Percentiles rank a stretch among this genome's conserved stretches.
Evolutionary conservation across 2,113 vertebrate genomes (phyloP).

Genomic region (Nyctereutes procyonoides): DNA sequence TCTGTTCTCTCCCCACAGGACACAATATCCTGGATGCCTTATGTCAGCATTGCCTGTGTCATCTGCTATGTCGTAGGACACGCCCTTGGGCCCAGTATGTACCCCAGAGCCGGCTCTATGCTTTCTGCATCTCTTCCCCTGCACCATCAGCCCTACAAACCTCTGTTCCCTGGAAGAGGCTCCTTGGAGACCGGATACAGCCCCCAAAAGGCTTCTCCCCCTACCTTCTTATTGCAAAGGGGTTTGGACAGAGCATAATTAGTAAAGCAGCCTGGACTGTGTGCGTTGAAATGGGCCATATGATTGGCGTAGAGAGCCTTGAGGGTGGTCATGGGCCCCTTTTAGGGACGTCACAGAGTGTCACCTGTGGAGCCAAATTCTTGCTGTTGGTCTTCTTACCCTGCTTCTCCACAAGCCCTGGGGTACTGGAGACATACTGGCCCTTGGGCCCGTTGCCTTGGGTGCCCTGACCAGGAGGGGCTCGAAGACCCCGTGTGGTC

Average conservation of each 20-base stretch:
- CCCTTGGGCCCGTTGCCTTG: rapidly evolving
- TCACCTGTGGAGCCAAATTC: rapidly evolving
- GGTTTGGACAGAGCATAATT: rapidly evolving
- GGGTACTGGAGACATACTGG: neutral
- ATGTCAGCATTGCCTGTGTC: conserved; percentile 93
- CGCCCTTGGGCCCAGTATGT: conserved; percentile 95
- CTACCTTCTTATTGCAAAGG: rapidly evolving
- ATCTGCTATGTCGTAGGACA: conserved; percentile 94
- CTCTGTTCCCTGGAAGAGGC: neutral
- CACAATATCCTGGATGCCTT: conserved; percentile 91
- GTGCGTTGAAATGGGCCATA: rapidly evolving
- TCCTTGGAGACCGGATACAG: neutral
- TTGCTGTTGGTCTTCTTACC: neutral
- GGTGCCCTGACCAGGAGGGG: neutral
- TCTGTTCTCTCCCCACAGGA: conserved; percentile 46
- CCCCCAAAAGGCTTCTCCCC: neutral
- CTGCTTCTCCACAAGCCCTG: rapidly evolving
- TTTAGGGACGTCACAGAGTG: neutral
- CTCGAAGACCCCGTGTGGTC: neutral
- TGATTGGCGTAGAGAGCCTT: too few relatives aligned
- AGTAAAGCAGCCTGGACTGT: too few relatives aligned
- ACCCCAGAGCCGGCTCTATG: rapidly evolving
- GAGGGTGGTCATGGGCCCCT: neutral
- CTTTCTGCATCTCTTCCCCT: conserved; percentile 57
- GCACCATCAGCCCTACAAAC: conserved; percentile 83